phyloP scores from a whole-genome alignment of 2,888 invertebrate species.

The Trachelus iudaicus region DNA sequence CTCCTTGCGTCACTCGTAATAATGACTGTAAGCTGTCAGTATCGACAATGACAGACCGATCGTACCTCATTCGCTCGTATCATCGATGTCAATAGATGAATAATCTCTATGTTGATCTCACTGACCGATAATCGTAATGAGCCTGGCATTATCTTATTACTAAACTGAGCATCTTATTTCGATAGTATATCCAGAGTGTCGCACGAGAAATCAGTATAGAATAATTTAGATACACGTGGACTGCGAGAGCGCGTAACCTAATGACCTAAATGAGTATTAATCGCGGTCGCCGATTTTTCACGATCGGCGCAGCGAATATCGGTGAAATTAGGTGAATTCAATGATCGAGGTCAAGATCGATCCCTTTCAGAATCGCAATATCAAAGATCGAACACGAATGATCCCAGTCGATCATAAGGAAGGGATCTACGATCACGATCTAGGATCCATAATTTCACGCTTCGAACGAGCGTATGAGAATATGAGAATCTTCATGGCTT shows the following conservation, averaged over 20 bases:
- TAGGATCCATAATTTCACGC: neutral
- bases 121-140: neutral
- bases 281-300: constrained; percentile 3
- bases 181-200: neutral
- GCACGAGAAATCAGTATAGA: neutral
- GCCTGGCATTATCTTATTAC: neutral
- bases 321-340: neutral
- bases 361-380: neutral
- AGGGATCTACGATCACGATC: neutral
- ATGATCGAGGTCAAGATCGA: neutral
- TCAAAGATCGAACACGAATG: neutral
- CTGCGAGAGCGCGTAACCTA: constrained; percentile 37
- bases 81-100: neutral
- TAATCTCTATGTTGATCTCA: neutral
- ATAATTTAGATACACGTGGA: neutral
- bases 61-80: neutral
- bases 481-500: neutral
- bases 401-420: neutral
- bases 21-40: neutral
- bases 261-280: constrained; percentile 50
- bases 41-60: neutral
- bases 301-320: neutral
- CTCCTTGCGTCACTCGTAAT: neutral
- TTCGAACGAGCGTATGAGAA: neutral
- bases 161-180: neutral